Evolutionary conservation across 2,113 vertebrate genomes (phyloP), one percentile per base, ranked within the genome.

Genomic region (Chamaetylas fuelleborni): DNA sequence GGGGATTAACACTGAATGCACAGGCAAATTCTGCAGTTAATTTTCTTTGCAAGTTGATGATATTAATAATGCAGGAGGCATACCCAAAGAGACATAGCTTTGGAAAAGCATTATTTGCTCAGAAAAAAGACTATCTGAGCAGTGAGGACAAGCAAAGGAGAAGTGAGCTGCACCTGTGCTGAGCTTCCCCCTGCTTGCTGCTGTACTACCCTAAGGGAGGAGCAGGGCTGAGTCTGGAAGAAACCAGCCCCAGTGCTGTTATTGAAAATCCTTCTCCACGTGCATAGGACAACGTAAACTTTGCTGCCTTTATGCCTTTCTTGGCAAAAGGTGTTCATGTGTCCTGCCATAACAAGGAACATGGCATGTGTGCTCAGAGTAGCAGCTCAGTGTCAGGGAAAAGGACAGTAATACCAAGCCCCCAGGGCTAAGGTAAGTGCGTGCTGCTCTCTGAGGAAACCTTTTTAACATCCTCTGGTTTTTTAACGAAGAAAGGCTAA

Each of bases 361-460:
- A 5, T 25, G 82, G 19, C 16, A 31, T 36, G 62, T 84, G 90
- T 86, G 61, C 54, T 94, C 56, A 71, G 56, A 84, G 84, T 78
- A 94, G 53, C 43, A 61, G 43, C 7, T 5, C 48, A 43, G 19
- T 64, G 65, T 64, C 84, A 57, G 53, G 60, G 71, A 36, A 70
- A 89, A 76, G 51, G 70, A 53, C n/a, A 25, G n/a, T 4, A 34
- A 20, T 8, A n/a, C 18, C 48, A 61, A 77, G 36, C 11, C 40
- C 48, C 0, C 1, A 45, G 64, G 65, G 48, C 31, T 53, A 50
- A 87, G 73, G 73, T 65, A 33, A 80, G 18, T 1, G 2, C 0
- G 1, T 5, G 8, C 33, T 72, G 43, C 71, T 90, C n/a, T 88
- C 79, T 28, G 45, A 62, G 69, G 31, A 56, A 17, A 64, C 23